Conservation (phyloP, 2,888 invertebrate genomes). For the Synanthedon formicaeformis region DNA sequence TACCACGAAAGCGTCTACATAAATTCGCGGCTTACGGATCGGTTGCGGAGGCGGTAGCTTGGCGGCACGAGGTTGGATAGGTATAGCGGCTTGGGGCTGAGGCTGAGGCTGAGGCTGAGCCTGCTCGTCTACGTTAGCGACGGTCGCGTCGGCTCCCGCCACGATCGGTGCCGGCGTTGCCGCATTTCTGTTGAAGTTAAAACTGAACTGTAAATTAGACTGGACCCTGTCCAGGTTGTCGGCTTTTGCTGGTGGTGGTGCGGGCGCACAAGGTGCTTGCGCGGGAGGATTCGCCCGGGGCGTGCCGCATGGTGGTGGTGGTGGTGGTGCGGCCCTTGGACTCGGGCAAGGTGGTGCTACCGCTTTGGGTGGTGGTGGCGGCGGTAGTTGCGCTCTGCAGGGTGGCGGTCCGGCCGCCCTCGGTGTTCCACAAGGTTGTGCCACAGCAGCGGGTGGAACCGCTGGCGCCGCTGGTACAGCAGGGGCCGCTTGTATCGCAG, state of each 20-base stretch:
- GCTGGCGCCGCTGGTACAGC: slow-evolving; percentile 16
- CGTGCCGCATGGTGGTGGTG: slow-evolving; percentile 39
- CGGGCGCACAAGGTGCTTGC: slow-evolving; percentile 21
- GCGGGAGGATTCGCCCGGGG: slow-evolving; percentile 50
- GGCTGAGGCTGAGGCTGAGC: slow-evolving; percentile 8
- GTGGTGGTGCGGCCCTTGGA: slow-evolving; percentile 21
- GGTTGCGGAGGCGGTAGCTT: slow-evolving; percentile 33
- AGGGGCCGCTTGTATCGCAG: slow-evolving; percentile 13
- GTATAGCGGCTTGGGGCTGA: slow-evolving; percentile 26
- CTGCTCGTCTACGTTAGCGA: slow-evolving; percentile 17
- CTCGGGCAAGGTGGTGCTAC: slow-evolving; percentile 13
- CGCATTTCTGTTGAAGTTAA: slow-evolving; percentile 49
- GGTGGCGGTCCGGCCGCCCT: slow-evolving; percentile 17
- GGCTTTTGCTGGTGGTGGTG: slow-evolving; percentile 32
- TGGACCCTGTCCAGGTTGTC: slow-evolving; percentile 45
- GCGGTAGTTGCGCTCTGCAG: slow-evolving; percentile 7
- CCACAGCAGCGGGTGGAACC: slow-evolving; percentile 17
- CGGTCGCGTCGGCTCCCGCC: slow-evolving; percentile 15
- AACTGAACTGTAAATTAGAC: slow-evolving; percentile 51
- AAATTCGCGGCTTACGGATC: slow-evolving; percentile 48
- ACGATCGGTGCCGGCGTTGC: slow-evolving; percentile 18
- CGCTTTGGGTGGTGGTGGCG: slow-evolving; percentile 20
- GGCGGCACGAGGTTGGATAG: slow-evolving; percentile 50
- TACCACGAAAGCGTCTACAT: slow-evolving; percentile 58
- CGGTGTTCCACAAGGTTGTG: slow-evolving; percentile 9